Percentiles rank a stretch among this genome's conserved stretches.
Evolutionary conservation across 2,797 vertebrate species (phyloP).

Genomic region (Acipenser ruthenus): DNA sequence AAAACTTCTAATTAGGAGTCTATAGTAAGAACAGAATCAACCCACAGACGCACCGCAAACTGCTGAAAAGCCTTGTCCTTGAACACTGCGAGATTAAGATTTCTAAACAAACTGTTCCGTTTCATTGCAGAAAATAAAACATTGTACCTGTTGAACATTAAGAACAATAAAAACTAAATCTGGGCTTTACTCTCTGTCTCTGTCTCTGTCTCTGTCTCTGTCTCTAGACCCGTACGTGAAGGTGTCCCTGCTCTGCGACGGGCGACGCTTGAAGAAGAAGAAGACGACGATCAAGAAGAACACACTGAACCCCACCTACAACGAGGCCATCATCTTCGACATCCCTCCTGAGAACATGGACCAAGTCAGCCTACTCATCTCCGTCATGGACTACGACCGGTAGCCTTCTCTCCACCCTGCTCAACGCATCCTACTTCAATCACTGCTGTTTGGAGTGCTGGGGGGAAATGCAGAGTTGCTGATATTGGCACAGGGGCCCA

Average conservation of each 20-base stretch:
- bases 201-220: slow-evolving; percentile 6
- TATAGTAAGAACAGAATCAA: too few relatives aligned
- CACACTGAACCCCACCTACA: slow-evolving; percentile 93
- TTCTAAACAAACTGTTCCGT: too few relatives aligned
- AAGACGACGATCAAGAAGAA: slow-evolving; percentile 98
- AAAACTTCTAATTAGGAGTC: too few relatives aligned
- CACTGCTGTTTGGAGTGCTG: neutral
- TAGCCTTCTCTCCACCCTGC: slow-evolving; percentile 36
- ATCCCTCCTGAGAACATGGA: slow-evolving; percentile 98
- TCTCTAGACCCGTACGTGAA: slow-evolving; percentile 88
- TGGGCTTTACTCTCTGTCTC: too few relatives aligned
- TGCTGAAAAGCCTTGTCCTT: too few relatives aligned
- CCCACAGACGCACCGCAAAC: too few relatives aligned
- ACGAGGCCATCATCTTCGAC: slow-evolving; percentile 97
- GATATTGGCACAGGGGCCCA: too few relatives aligned
- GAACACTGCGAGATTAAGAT: too few relatives aligned
- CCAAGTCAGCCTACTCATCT: slow-evolving; percentile 95
- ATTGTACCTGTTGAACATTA: too few relatives aligned
- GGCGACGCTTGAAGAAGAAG: slow-evolving; percentile 92
- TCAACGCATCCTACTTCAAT: slow-evolving; percentile 7
- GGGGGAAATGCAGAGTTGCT: too few relatives aligned
- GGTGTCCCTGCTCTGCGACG: slow-evolving; percentile 91
- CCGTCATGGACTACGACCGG: slow-evolving; percentile 96
- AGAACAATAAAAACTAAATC: too few relatives aligned
- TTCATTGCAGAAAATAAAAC: too few relatives aligned